Conservation (phyloP, 2,888 invertebrate species). For the Drosophila dives region DNA sequence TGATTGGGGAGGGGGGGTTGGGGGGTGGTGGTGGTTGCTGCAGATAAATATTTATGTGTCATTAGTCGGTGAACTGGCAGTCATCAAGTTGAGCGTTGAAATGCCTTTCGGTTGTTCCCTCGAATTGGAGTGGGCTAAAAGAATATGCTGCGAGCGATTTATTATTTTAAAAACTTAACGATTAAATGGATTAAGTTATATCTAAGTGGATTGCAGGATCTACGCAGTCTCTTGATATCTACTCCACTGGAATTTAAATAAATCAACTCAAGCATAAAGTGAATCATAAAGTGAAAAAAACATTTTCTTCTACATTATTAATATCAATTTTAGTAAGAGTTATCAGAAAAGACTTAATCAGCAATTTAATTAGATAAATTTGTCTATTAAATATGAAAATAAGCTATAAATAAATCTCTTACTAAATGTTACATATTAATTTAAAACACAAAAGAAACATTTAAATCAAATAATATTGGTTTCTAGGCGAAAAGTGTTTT, state of each 20-base stretch:
- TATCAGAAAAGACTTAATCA: not conserved
- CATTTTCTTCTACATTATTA: not conserved
- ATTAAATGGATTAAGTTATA: constrained; percentile 47
- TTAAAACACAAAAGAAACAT: not conserved
- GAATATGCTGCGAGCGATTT: constrained; percentile 37
- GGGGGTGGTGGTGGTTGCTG: constrained; percentile 8
- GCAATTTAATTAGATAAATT: not conserved
- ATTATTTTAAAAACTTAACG: constrained; percentile 38
- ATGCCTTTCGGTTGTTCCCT: constrained; percentile 43
- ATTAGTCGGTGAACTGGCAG: constrained; percentile 64
- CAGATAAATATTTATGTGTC: constrained; percentile 77
- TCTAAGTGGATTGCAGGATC: constrained; percentile 16
- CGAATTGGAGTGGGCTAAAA: not conserved
- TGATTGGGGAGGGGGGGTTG: not conserved
- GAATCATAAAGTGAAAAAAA: too few relatives aligned
- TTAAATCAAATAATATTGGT: not conserved
- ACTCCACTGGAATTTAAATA: not conserved
- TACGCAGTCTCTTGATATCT: too few relatives aligned
- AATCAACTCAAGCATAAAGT: not conserved
- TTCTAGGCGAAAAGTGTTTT: not conserved
- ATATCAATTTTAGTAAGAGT: not conserved
- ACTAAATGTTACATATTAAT: not conserved
- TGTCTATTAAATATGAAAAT: not conserved
- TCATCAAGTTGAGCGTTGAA: constrained; percentile 73
- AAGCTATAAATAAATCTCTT: not conserved